Evolutionary conservation across 2,888 invertebrate genomes (phyloP), one percentile per base, ranked within the genome.

Genomic region (Lapara coniferarum): DNA sequence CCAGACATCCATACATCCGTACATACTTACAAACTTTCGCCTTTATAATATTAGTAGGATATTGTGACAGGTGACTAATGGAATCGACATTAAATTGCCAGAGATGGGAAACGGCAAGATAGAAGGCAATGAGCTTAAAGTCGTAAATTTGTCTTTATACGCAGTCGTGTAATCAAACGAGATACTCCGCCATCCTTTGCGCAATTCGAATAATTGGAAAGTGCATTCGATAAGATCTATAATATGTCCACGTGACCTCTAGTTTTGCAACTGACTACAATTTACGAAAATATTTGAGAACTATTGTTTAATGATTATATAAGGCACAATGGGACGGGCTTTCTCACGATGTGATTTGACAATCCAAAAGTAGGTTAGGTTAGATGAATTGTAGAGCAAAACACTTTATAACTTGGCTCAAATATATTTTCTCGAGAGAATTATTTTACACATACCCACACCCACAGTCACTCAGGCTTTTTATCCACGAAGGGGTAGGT

Each of bases 251-350:
- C 44, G 12, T 58, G 44, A 59, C 46, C 59, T 44, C 55, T 55
- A 37, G 44, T 59, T 44, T 46, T 44, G 44, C 44, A 59, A 59
- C 59, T 2, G 55, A 25, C 25, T 59, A 16, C 10, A 59, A 16
- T 16, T 37, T 58, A 58, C 14, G 14, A 44, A 46, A 59, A 59
- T 59, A 59, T 46, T 59, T 59, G 44, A 16, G 46, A 59, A 46
- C 44, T 59, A 46, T 59, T 59, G 59, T 59, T 46, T 46, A 37
- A 14, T 55, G 19, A 44, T 59, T 59, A 59, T 59, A 46, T 59
- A 44, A 58, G 8, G 58, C 58, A 59, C 46, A 16, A 46, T 59
- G 16, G 55, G 55, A 55, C 19, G 10, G 10, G n/a, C 55, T 59
- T 59, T 59, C 59, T 46, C 59, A 59, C 46, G 59, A 12, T 16